Percentiles rank a stretch among this genome's conserved stretches.
phyloP scores from a whole-genome alignment of 1,140 invertebrate genomes.

The Drosophila oshimai region DNA sequence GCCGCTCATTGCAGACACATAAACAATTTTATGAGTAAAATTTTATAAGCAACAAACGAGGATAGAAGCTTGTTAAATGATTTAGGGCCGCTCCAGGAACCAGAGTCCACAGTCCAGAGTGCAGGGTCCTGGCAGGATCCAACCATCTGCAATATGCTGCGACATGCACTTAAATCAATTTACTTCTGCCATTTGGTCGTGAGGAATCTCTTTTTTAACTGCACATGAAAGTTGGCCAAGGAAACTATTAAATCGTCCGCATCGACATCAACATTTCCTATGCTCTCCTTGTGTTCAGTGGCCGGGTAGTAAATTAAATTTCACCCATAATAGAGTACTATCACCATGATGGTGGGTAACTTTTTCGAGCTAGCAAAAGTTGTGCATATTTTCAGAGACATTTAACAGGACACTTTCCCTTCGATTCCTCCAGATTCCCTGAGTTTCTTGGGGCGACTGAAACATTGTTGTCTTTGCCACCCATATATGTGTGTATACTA shows the following conservation, averaged over 20 bases:
- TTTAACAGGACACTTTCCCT: not conserved
- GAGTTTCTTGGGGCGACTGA: not conserved
- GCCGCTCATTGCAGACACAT: slow-evolving; percentile 36
- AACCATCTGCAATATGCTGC: slow-evolving; percentile 53
- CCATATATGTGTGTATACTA: slow-evolving; percentile 9
- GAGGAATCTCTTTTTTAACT: slow-evolving; percentile 47
- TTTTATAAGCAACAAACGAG: slow-evolving; percentile 48
- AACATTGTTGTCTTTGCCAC: slow-evolving; percentile 26
- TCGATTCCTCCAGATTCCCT: not conserved
- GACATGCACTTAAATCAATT: slow-evolving; percentile 81
- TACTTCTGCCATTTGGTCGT: slow-evolving; percentile 43
- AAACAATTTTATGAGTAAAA: slow-evolving; percentile 70
- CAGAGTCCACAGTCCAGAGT: not conserved
- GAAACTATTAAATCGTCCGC: slow-evolving; percentile 65
- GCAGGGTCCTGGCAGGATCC: not conserved
- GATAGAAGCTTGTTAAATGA: slow-evolving; percentile 68
- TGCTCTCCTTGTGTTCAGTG: slow-evolving; percentile 8
- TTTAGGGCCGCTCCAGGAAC: slow-evolving; percentile 35
- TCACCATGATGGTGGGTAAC: slow-evolving; percentile 19
- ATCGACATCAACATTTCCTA: slow-evolving; percentile 46
- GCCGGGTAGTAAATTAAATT: slow-evolving; percentile 71
- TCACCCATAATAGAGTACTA: slow-evolving; percentile 68
- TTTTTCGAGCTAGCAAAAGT: slow-evolving; percentile 35
- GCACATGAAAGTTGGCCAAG: slow-evolving; percentile 35
- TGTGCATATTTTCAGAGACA: slow-evolving; percentile 63